Percentiles rank a stretch among this genome's conserved stretches.
These are phyloP conservation scores for Xenopus laevis DNA, from an alignment of 2,113 vertebrate genomes.

Conservation along the genomic window DNA sequence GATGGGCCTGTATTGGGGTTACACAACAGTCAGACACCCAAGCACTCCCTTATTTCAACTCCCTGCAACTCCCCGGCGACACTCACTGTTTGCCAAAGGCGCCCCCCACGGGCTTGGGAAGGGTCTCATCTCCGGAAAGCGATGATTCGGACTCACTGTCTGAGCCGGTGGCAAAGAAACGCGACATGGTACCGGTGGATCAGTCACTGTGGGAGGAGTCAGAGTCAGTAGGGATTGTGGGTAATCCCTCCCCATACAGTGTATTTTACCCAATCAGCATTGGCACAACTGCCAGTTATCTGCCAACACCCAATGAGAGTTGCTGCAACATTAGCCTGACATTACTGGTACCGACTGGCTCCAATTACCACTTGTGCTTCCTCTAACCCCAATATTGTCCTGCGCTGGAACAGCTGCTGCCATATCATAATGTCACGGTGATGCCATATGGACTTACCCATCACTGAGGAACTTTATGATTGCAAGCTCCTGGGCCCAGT, in stretches of 20 bases:
- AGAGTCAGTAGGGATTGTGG: neutral
- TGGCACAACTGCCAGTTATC: too few relatives aligned
- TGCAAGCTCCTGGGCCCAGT: too few relatives aligned
- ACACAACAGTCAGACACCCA: neutral
- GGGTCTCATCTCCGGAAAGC: constrained; percentile 76
- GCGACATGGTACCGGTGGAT: constrained; percentile 70
- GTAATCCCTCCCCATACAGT: too few relatives aligned
- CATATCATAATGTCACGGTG: too few relatives aligned
- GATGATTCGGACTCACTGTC: constrained; percentile 90
- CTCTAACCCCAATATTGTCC: too few relatives aligned
- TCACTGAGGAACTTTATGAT: too few relatives aligned
- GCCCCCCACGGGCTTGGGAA: constrained; percentile 77
- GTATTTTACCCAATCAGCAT: neutral
- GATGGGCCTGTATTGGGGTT: constrained; percentile 62
- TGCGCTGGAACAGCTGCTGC: too few relatives aligned
- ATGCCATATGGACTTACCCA: too few relatives aligned
- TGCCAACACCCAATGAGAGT: too few relatives aligned
- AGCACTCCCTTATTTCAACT: neutral
- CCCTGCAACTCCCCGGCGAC: neutral
- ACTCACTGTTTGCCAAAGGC: constrained; percentile 82
- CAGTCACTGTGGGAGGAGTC: constrained; percentile 11
- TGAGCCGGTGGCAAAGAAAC: constrained; percentile 85
- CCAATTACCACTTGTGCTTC: too few relatives aligned
- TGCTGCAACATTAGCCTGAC: too few relatives aligned
- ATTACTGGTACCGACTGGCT: too few relatives aligned